A percentile compares a stretch with the other conserved stretches of the same genome.
These are phyloP conservation scores for Hydropsyche tenuis DNA, from an alignment of 1,140 invertebrate genomes.

Conservation along the genomic window DNA sequence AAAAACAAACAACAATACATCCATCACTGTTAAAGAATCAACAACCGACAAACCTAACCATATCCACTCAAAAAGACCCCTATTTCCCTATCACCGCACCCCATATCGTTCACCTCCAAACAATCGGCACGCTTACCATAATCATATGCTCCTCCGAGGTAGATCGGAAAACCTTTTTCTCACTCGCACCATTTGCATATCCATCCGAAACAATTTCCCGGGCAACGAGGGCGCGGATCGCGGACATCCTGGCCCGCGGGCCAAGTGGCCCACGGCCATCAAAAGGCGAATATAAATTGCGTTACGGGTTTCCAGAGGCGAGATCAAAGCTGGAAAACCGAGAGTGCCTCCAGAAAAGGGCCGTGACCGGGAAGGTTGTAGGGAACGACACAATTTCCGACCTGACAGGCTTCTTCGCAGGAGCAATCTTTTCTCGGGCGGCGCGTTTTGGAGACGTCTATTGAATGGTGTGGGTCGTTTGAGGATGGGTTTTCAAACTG, in stretches of 20 bases:
- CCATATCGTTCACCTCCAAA: too few relatives aligned
- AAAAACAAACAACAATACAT: too few relatives aligned
- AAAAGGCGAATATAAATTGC: conserved; percentile 30
- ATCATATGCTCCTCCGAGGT: too few relatives aligned
- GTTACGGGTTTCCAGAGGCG: conserved; percentile 5
- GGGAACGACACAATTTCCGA: conserved; percentile 45
- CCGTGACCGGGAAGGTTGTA: neutral
- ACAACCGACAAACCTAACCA: too few relatives aligned
- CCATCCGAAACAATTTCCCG: conserved; percentile 9
- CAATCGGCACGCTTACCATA: too few relatives aligned
- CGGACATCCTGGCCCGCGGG: neutral
- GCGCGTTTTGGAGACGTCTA: conserved; percentile 27
- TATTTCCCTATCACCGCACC: too few relatives aligned
- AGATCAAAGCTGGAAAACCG: conserved; percentile 32
- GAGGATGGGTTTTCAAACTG: conserved; percentile 4
- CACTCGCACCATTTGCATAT: too few relatives aligned
- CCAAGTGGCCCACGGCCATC: neutral
- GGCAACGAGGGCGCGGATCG: neutral
- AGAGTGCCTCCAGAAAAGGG: conserved; percentile 9
- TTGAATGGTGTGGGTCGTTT: conserved; percentile 25
- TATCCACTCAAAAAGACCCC: too few relatives aligned
- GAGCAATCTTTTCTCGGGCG: conserved; percentile 33
- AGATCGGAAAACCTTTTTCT: too few relatives aligned
- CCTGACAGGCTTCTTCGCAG: conserved; percentile 35
- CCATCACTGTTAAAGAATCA: too few relatives aligned